Evolutionary conservation across 2,113 vertebrate genomes (phyloP), one percentile per base, ranked within the genome.

Genomic region (Callorhinus ursinus): DNA sequence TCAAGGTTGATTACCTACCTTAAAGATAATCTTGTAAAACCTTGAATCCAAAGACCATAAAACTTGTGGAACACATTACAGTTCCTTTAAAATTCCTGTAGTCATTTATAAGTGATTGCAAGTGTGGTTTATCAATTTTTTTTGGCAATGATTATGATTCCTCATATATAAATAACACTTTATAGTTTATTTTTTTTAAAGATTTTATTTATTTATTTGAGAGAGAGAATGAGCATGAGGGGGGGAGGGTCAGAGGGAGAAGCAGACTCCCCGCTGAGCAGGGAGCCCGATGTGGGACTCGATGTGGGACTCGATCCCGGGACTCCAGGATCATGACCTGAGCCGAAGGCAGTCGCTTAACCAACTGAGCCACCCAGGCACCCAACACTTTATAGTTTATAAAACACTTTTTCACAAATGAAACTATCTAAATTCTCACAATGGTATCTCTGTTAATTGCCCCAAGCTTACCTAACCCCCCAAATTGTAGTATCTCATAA

Each of bases 401-500:
- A 69, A 81, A 76, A 93, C 3, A 49, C n/a, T 63, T 88, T 89
- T 90, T 90, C 85, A 95, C 36, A 76, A 6, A 15, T 67, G 21
- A 46, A 55, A 57, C 39, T 79, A 77, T 65, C 85, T 76, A 86
- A 71, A 57, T 83, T 94, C 69, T 49, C 61, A 88, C 15, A 83
- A 9, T 26, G 33, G 5, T 26, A 14, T 90, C 36, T 86, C 57
- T 79, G 42, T 36, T 53, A 87, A 86, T 46, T 79, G 46, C 11
- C 67, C 63, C 13, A 80, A 65, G 26, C 1, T 88, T 82, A 74
- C 61, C 51, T 51, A 93, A 63, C 16, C 9, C 31, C 49, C 51
- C 42, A 95, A 87, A 93, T 83, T 84, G 74, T 1, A 95, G 31
- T 53, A 53, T 61, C 83, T 96, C n/a, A 33, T 77, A 46, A 74